phyloP scores from a whole-genome alignment of 2,113 vertebrate species.

The Lanius collurio region DNA sequence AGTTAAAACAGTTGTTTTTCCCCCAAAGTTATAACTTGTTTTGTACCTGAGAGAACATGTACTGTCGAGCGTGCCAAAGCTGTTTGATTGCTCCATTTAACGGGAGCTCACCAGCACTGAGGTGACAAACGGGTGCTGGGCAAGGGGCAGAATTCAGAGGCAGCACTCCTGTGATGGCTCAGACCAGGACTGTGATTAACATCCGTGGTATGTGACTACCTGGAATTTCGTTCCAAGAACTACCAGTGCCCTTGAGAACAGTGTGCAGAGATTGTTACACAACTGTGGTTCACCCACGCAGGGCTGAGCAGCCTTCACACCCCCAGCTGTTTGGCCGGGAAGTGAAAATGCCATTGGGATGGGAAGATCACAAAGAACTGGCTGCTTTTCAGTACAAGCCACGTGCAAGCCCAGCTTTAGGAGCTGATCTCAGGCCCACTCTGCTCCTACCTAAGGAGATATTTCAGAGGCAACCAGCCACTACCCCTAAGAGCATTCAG shows the following conservation, averaged over 20 bases:
- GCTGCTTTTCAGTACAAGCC: not conserved
- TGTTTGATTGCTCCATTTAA: not conserved
- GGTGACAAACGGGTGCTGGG: not conserved
- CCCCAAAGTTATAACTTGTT: not conserved
- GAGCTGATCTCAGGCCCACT: not conserved
- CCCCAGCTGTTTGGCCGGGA: not conserved
- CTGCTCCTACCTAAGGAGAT: not conserved
- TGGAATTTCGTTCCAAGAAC: not conserved
- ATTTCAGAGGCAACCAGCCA: not conserved
- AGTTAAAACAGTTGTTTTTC: not conserved
- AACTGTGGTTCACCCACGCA: not conserved
- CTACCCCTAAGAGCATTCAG: not conserved
- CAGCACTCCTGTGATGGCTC: not conserved
- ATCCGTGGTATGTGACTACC: not conserved
- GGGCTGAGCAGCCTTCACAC: not conserved
- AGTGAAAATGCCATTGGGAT: not conserved
- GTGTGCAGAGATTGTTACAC: not conserved
- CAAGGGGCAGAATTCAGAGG: not conserved
- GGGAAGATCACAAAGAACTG: not conserved
- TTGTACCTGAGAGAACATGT: not conserved
- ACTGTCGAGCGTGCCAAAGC: not conserved
- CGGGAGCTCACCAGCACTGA: not conserved
- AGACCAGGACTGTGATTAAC: not conserved
- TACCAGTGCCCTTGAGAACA: not conserved
- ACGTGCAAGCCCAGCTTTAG: not conserved